These are phyloP conservation scores for Phacellophora camtschatica DNA, from an alignment of 30 jellyfish, hydroid and myxozoan genomes.

Conservation along the genomic window DNA sequence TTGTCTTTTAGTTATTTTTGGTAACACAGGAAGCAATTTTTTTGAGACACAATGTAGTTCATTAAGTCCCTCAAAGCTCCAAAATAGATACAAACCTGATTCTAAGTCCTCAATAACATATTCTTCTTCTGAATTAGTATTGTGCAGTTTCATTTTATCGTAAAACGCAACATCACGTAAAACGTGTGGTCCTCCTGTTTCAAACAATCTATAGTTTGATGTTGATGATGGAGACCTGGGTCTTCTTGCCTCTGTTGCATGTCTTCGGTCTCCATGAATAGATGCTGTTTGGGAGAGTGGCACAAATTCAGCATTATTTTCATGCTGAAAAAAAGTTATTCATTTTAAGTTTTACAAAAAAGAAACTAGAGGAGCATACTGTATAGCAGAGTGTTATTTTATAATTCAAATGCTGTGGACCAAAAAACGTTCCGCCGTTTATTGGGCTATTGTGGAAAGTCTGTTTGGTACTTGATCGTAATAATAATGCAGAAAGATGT, in stretches of 20 bases:
- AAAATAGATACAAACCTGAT: neutral
- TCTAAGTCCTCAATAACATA: slow-evolving; percentile 31
- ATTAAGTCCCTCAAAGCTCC: neutral
- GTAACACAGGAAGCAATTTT: too few relatives aligned
- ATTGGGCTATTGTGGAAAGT: too few relatives aligned
- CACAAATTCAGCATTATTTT: slow-evolving; percentile 29
- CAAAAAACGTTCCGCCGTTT: too few relatives aligned
- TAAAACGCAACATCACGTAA: neutral
- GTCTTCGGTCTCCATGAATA: neutral
- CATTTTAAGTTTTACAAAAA: too few relatives aligned
- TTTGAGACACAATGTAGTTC: too few relatives aligned
- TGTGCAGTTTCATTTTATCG: neutral
- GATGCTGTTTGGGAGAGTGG: slow-evolving; percentile 1
- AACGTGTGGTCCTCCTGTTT: neutral
- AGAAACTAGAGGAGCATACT: too few relatives aligned
- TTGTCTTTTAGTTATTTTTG: too few relatives aligned
- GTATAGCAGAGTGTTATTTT: too few relatives aligned
- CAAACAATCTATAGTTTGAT: too few relatives aligned
- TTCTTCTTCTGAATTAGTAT: neutral
- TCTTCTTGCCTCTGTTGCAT: neutral
- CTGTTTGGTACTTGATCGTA: too few relatives aligned
- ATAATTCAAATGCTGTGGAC: too few relatives aligned
- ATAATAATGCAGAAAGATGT: too few relatives aligned
- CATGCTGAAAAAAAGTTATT: neutral
- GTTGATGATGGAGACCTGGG: neutral